Conservation (phyloP, 1,140 invertebrate species). For the Batillaria attramentaria region DNA sequence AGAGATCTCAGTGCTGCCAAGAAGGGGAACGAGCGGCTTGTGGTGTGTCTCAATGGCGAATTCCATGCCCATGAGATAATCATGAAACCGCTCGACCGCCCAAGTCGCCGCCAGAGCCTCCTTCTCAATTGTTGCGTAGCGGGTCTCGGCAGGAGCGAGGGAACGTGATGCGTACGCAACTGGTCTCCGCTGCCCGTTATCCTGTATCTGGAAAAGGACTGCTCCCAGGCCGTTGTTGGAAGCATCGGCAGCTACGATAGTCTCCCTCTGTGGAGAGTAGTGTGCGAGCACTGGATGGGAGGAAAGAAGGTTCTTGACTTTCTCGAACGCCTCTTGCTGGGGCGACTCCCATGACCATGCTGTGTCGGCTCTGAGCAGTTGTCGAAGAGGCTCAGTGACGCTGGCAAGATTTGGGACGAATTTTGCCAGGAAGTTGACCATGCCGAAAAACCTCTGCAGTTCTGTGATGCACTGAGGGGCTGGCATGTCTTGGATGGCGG, state of each 20-base stretch:
- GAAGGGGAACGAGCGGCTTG: slow-evolving; percentile 59
- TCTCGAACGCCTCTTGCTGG: slow-evolving; percentile 28
- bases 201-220: slow-evolving; percentile 33
- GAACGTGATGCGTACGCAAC: slow-evolving; percentile 44
- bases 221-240: slow-evolving; percentile 46
- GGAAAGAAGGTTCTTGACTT: slow-evolving; percentile 33
- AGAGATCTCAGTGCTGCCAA: slow-evolving; percentile 36
- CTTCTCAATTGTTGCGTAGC: slow-evolving; percentile 74
- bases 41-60: slow-evolving; percentile 62
- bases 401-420: slow-evolving; percentile 34
- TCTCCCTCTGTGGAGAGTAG: slow-evolving; percentile 36
- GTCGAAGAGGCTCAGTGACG: slow-evolving; percentile 30
- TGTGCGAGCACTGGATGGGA: slow-evolving; percentile 30
- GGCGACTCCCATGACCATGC: slow-evolving; percentile 29
- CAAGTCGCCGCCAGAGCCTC: slow-evolving; percentile 74
- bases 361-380: slow-evolving; percentile 34
- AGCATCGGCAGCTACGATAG: slow-evolving; percentile 37
- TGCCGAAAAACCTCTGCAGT: slow-evolving; percentile 16
- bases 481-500: slow-evolving; percentile 46
- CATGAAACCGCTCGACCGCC: slow-evolving; percentile 73
- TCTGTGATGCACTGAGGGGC: slow-evolving; percentile 49
- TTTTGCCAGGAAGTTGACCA: slow-evolving; percentile 33
- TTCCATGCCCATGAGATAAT: slow-evolving; percentile 71
- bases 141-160: too few relatives aligned
- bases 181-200: slow-evolving; percentile 28